These are phyloP conservation scores for Lophura swinhoii DNA, from an alignment of 2,797 vertebrate genomes.

Conservation along the genomic window DNA sequence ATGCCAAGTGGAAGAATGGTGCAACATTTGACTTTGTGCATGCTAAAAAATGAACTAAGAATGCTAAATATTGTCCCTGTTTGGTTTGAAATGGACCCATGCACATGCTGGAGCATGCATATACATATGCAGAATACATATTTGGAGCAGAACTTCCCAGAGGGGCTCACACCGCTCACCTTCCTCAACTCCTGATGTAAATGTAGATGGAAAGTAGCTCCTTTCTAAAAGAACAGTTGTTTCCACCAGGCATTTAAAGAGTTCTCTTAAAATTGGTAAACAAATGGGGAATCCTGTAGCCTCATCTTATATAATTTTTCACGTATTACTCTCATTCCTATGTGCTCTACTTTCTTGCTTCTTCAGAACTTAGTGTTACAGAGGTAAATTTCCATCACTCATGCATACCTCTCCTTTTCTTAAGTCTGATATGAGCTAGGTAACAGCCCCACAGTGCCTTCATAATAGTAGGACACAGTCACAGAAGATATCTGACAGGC, in stretches of 20 bases:
- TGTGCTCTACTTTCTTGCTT: not conserved
- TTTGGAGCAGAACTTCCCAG: not conserved
- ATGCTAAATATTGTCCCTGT: conserved; percentile 5
- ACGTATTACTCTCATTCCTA: not conserved
- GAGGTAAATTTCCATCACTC: not conserved
- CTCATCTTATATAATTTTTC: not conserved
- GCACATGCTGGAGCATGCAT: accelerated
- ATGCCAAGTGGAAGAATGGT: not conserved
- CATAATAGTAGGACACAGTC: not conserved
- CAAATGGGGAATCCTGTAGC: not conserved
- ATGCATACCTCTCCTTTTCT: not conserved
- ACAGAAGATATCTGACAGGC: not conserved
- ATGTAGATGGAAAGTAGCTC: not conserved
- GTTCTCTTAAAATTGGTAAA: not conserved
- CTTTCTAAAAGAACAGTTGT: not conserved
- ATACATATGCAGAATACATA: not conserved
- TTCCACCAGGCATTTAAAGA: not conserved
- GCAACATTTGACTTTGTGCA: not conserved
- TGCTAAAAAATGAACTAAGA: not conserved
- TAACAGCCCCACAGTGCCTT: not conserved
- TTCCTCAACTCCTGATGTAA: not conserved
- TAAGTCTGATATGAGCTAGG: not conserved
- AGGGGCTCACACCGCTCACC: not conserved
- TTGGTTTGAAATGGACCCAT: conserved; percentile 24
- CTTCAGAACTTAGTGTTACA: not conserved